phyloP scores from a whole-genome alignment of 2,888 invertebrate species.

The Cancer borealis region DNA sequence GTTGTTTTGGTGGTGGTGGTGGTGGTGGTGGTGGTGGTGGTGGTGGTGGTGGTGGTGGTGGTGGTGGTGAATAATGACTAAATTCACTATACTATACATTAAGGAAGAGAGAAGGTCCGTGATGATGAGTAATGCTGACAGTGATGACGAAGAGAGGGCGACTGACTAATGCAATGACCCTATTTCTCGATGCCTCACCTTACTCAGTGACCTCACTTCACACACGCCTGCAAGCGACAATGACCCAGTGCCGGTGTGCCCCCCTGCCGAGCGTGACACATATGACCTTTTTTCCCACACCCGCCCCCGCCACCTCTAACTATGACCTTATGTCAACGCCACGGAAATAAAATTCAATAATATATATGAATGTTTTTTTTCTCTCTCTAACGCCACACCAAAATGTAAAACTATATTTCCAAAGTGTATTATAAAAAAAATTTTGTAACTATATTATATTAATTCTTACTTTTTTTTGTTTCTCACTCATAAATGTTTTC shows the following conservation, averaged over 20 bases:
- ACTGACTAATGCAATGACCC: background rate
- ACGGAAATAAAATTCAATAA: background rate
- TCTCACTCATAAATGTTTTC: background rate
- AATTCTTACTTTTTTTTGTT: background rate
- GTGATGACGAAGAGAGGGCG: background rate
- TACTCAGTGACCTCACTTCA: background rate
- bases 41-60: slow-evolving; percentile 1
- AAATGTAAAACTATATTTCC: background rate
- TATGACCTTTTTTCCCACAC: background rate
- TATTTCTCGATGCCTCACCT: background rate
- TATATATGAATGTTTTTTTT: background rate
- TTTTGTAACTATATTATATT: background rate
- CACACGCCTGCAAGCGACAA: slow-evolving; percentile 7
- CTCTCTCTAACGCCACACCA: too few relatives aligned
- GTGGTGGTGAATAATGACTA: background rate
- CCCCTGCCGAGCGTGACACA: slow-evolving; percentile 2
- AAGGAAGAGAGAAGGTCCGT: background rate
- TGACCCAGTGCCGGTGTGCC: background rate
- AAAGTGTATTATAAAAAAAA: background rate
- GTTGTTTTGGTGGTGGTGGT: background rate
- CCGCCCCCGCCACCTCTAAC: background rate
- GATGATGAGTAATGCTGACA: background rate
- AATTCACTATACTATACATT: background rate
- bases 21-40: background rate
- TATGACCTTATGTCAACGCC: background rate